Conservation (phyloP, 2,888 invertebrate genomes). For the Drosophila peninsularis region DNA sequence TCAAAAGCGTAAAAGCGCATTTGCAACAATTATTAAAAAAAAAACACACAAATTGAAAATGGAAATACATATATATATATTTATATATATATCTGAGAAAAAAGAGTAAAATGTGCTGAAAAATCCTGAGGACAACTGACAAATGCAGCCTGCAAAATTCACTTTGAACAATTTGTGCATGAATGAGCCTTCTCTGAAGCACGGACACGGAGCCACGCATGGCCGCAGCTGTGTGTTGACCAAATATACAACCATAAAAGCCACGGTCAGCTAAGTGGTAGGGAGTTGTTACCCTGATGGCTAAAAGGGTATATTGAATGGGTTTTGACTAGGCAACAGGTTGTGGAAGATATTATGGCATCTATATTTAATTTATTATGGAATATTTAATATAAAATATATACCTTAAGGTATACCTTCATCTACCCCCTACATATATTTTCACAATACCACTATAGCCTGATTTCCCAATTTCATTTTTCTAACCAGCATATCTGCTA, state of each 20-base stretch:
- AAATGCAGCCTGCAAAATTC: conserved; percentile 69
- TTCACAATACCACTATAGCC: too few relatives aligned
- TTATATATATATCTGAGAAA: conserved; percentile 5
- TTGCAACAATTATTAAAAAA: conserved; percentile 76
- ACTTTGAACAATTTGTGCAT: conserved; percentile 83
- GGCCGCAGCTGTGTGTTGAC: conserved; percentile 42
- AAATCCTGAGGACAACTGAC: conserved; percentile 63
- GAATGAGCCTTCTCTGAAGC: conserved; percentile 69
- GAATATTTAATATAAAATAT: not conserved
- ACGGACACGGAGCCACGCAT: conserved; percentile 32
- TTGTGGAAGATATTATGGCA: not conserved
- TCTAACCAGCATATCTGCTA: not conserved
- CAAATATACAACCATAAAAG: conserved; percentile 40
- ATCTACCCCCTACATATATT: too few relatives aligned
- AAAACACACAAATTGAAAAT: conserved; percentile 40
- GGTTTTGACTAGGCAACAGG: not conserved
- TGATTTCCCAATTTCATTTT: too few relatives aligned
- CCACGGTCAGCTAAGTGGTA: conserved; percentile 13
- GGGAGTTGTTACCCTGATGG: conserved; percentile 1
- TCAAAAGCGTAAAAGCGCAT: conserved; percentile 83
- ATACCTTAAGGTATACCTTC: too few relatives aligned
- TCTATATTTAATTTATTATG: not conserved
- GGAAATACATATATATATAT: conserved; percentile 7
- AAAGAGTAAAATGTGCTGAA: conserved; percentile 9
- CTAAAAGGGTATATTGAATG: not conserved